A percentile compares a stretch with the other conserved stretches of the same genome.
These are phyloP conservation scores for Brachionus asplanchnoidis DNA, from an alignment of 1,140 invertebrate genomes.

Conservation along the genomic window DNA sequence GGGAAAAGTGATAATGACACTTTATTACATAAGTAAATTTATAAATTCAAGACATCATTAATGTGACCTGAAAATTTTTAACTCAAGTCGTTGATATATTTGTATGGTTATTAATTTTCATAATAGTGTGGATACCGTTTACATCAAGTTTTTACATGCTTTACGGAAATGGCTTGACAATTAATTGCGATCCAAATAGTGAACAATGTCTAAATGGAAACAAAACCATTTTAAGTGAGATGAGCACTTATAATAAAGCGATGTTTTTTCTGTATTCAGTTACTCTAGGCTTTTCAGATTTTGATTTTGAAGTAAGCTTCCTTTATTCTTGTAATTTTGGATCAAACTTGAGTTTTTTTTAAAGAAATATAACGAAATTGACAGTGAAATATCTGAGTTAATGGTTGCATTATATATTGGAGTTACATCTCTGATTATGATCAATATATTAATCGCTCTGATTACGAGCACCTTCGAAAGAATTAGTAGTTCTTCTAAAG, in stretches of 20 bases:
- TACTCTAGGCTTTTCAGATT: neutral
- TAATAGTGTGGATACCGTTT: conserved; percentile 6
- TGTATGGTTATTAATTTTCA: neutral
- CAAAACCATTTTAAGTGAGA: neutral
- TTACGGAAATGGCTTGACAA: neutral
- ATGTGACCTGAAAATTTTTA: neutral
- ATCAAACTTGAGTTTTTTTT: no score
- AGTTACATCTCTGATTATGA: neutral
- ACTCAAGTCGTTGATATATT: neutral
- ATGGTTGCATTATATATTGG: neutral
- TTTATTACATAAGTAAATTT: neutral
- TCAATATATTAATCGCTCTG: conserved; percentile 30
- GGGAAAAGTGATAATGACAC: neutral
- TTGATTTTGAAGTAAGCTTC: neutral
- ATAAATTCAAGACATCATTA: neutral
- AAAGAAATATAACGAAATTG: neutral
- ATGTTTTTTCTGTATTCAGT: neutral
- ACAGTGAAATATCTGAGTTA: neutral
- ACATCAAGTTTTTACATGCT: conserved; percentile 17
- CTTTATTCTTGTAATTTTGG: no score
- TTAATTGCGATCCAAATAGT: neutral
- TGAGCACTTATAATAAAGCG: neutral
- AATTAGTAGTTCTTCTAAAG: neutral
- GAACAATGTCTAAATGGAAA: neutral
- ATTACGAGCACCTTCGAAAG: neutral